A percentile compares a stretch with the other conserved stretches of the same genome.
phyloP scores from a whole-genome alignment of 2,888 invertebrate species.

The Drosophila birchii region DNA sequence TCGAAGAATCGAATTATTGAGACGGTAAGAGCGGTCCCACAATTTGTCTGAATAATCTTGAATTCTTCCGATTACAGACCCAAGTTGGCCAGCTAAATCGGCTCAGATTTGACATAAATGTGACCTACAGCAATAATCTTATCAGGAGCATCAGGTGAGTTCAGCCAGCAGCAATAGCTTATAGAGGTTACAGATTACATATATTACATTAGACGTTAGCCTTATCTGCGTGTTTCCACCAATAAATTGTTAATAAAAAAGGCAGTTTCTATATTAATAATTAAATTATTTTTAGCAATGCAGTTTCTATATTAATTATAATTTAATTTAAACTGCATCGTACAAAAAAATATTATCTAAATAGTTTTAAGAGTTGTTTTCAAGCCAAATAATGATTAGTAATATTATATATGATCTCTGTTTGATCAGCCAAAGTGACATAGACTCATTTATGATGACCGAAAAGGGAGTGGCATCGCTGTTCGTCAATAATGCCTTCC shows the following conservation, averaged over 20 bases:
- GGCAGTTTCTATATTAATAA: not conserved
- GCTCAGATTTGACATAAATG: conserved; percentile 40
- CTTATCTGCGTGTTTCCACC: not conserved
- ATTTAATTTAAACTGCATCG: no score
- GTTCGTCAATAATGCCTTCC: conserved; percentile 31
- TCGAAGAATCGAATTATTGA: conserved; percentile 18
- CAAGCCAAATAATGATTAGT: not conserved
- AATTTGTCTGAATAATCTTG: not conserved
- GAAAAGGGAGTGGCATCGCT: conserved; percentile 32
- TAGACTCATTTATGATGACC: conserved; percentile 2
- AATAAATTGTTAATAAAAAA: not conserved
- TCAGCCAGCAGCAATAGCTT: not conserved
- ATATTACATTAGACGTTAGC: not conserved
- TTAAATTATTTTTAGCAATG: not conserved
- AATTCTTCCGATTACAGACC: conserved; percentile 17
- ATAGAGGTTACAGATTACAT: not conserved
- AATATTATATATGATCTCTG: not conserved
- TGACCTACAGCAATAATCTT: conserved; percentile 23
- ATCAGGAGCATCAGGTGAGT: conserved; percentile 34
- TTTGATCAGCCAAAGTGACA: not conserved
- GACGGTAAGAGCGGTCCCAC: not conserved
- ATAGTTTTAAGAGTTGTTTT: no score
- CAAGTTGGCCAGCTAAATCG: conserved; percentile 50
- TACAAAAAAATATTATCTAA: no score
- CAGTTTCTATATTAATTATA: no score